Conservation (phyloP, 2,888 invertebrate genomes). For the Cyrtodaria siliqua region DNA sequence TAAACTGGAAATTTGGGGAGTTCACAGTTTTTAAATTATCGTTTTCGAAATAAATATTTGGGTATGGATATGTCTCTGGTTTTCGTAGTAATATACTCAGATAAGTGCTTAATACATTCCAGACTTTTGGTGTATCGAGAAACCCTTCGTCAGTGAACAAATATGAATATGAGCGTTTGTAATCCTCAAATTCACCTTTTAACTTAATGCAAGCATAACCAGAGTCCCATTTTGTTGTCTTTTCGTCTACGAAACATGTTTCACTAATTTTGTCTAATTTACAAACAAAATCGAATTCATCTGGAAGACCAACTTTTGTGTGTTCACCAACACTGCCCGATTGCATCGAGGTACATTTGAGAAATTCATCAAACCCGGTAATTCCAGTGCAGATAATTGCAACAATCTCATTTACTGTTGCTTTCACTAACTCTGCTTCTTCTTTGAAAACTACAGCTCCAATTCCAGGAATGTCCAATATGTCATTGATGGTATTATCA, state of each 20-base stretch:
- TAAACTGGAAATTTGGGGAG: constrained; percentile 7
- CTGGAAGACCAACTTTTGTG: constrained; percentile 20
- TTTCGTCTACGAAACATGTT: constrained; percentile 11
- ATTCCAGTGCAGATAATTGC: constrained; percentile 8
- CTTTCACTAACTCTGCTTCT: constrained; percentile 14
- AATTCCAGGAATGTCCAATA: constrained; percentile 13
- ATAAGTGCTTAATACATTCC: neutral
- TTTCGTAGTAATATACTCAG: too few species aligned
- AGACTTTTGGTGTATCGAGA: constrained; percentile 8
- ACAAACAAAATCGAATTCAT: constrained; percentile 35
- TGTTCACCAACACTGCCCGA: constrained; percentile 34
- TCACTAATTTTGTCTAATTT: constrained; percentile 12
- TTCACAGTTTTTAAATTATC: constrained; percentile 11
- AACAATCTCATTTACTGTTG: neutral
- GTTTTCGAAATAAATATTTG: constrained; percentile 12
- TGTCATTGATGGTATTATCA: neutral
- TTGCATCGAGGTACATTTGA: neutral
- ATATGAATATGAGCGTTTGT: too few species aligned
- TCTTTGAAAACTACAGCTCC: constrained; percentile 14
- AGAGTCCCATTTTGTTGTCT: neutral
- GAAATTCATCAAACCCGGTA: neutral
- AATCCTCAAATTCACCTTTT: neutral
- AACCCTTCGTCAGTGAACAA: constrained; percentile 11
- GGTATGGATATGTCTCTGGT: constrained; percentile 6
- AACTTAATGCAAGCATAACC: constrained; percentile 21